Base-by-base conservation (phyloP, 2,797 vertebrate species). In the Cetoscarus ocellatus region DNA sequence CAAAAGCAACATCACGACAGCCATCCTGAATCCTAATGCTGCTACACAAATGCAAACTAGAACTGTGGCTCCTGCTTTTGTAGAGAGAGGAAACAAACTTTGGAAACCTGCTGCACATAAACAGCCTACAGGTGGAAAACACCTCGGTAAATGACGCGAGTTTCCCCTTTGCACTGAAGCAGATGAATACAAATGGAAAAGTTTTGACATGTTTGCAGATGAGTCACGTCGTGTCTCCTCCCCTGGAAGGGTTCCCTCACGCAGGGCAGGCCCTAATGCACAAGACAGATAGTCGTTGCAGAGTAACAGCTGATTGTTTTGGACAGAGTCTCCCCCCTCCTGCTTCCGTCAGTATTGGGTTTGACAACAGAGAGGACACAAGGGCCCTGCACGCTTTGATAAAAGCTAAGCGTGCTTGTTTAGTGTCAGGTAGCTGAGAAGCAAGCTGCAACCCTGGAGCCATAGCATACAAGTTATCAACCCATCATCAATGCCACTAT, bases 41-140 rank as follows among this genome's bases (percentile, higher is more conserved):
- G 50, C 0, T 57, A 78, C 51, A 69, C 42, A 75, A 75, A 88
- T 61, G 67, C 67, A 88, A 86, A 73, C 61, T 18, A 44, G 39
- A 1, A n/a, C 65, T 36, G 42, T 6, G 49, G 63, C 61, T 27
- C 61, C 67, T 34, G 64, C 54, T 56, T 79, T 80, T 66, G 54
- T 40, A 36, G 42, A 7, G n/a, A n/a, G 45, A 55, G 45, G 45
- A 77, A 57, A 56, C 18, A 45, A 81, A 79, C 49, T 75, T 54
- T 48, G 61, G 19, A 68, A 65, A 67, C 19, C 15, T 12, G 44
- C 73, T 66, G 68, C 65, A 83, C 64, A 69, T 62, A 82, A 86
- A 84, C 70, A 83, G 75, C 69, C 71, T 68, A 79, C 35, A 60
- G 79, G 65, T 40, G 35, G 60, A 67, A 73, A 81, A 63, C 42